These are phyloP conservation scores for Promerops cafer DNA, from an alignment of 2,113 vertebrate genomes.

Conservation along the genomic window DNA sequence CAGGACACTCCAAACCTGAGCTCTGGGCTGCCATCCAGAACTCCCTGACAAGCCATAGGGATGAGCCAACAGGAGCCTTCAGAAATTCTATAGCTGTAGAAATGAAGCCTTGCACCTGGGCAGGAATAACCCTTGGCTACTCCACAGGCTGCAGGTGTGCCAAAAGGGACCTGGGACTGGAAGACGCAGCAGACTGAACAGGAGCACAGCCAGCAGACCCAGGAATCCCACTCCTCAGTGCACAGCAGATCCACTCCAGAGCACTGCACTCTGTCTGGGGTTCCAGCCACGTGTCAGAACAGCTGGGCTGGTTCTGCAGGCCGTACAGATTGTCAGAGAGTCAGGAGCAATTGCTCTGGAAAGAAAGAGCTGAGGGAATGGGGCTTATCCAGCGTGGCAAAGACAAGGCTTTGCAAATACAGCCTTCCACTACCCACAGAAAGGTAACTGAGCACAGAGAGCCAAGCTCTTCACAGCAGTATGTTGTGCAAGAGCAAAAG, in stretches of 20 bases:
- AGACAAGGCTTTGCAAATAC: background rate
- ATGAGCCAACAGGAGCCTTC: background rate
- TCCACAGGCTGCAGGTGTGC: background rate
- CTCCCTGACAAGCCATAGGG: background rate
- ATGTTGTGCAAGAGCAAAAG: background rate
- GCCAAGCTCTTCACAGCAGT: background rate
- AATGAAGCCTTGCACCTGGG: background rate
- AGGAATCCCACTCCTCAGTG: background rate
- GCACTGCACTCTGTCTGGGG: background rate
- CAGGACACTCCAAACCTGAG: accelerated
- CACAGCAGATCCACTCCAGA: background rate
- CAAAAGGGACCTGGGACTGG: background rate
- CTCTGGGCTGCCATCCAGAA: background rate
- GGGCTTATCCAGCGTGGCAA: background rate
- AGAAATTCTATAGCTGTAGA: background rate
- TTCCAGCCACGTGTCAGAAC: background rate
- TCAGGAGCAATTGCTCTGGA: background rate
- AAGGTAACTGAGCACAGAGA: background rate
- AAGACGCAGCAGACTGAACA: background rate
- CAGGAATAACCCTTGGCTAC: background rate
- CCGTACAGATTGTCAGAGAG: background rate
- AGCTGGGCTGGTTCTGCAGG: background rate
- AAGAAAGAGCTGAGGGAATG: background rate
- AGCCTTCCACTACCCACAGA: background rate
- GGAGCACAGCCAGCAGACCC: background rate